Evolutionary conservation across 2,113 vertebrate species (phyloP).

Genomic region (Eubucco bourcierii): DNA sequence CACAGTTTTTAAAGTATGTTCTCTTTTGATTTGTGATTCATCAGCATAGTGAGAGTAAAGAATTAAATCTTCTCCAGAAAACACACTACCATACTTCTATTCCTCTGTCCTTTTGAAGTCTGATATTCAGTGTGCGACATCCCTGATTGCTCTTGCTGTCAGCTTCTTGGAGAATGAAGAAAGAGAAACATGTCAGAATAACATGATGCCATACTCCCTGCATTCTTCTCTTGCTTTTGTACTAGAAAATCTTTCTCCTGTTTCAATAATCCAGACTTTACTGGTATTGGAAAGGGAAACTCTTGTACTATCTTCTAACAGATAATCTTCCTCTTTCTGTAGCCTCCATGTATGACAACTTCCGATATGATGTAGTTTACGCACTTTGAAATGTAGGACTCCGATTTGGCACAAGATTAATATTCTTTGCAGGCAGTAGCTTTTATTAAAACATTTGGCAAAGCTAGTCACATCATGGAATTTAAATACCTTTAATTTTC

Average conservation of each 20-base stretch:
- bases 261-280: neutral
- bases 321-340: neutral
- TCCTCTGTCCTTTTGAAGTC: neutral
- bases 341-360: neutral
- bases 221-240: neutral
- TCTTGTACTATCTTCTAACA: neutral
- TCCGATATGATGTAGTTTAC: neutral
- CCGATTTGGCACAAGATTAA: neutral
- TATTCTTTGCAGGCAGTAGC: neutral
- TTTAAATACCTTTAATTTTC: neutral
- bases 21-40: neutral
- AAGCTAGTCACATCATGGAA: neutral
- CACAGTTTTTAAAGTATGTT: neutral
- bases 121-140: neutral
- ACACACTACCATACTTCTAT: neutral
- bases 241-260: neutral
- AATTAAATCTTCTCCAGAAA: neutral
- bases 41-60: neutral
- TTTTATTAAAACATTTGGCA: neutral
- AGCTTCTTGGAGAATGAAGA: neutral
- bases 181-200: neutral
- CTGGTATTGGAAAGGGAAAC: neutral
- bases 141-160: slow-evolving; percentile 17
- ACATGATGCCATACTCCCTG: neutral
- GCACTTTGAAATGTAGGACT: neutral